Evolutionary conservation across 1,140 invertebrate species (phyloP), one percentile per base, ranked within the genome.

Genomic region (Dysdera silvatica): DNA sequence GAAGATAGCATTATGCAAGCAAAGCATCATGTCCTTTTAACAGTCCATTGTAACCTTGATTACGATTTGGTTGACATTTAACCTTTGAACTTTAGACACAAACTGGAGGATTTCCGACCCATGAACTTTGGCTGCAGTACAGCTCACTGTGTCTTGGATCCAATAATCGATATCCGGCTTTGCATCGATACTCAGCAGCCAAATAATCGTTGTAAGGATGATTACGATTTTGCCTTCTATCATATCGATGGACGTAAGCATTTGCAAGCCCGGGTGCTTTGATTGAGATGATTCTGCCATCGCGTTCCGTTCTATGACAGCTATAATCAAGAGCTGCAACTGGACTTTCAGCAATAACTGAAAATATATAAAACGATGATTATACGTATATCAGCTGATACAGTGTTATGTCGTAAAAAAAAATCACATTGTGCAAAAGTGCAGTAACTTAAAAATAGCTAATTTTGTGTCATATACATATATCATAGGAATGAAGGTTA

Each of bases 201-300:
- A 62, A 31, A 33, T 62, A 62, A 12, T 62, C 40, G 6, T 62
- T 55, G 16, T 45, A 8, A n/a, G 60, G 53, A 0, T 16, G 1
- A 20, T 56, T 56, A 3, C 49, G 59, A 51, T 61, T 61, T 28
- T 62, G 60, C 7, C 60, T 14, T 4, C 60, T 28, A n/a, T 62
- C 60, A 52, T 62, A 62, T 10, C 53, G 29, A 7, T 32, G 40
- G 18, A 62, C 40, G 60, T 56, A 45, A 10, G 45, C 45, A 18
- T 62, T 62, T 32, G 41, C 32, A 2, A 62, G 32, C 24, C 33
- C 40, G 8, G 60, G 60, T 3, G 60, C 60, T n/a, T n/a, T n/a
- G n/a, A n/a, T n/a, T n/a, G n/a, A n/a, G n/a, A n/a, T n/a, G n/a
- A n/a, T n/a, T 0, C 16, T 56, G 3, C 48, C 52, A 43, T 55